Evolutionary conservation across 2,888 invertebrate species (phyloP).

Genomic region (Urechis unicinctus): DNA sequence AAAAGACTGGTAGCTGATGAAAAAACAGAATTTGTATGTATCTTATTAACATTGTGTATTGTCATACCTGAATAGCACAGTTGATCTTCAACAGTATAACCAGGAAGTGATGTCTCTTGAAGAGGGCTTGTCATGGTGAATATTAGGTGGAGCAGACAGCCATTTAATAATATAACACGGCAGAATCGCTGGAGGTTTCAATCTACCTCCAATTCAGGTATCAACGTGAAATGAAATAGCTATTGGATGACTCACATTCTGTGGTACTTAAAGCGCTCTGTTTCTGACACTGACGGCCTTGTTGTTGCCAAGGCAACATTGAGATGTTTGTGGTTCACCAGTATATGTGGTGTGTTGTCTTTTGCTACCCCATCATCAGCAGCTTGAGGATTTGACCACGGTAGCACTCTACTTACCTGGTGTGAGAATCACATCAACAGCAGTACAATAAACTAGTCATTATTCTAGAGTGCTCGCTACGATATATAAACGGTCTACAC

Average conservation of each 20-base stretch:
- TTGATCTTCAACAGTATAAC: background rate
- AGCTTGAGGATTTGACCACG: too few species aligned
- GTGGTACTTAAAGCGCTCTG: constrained; percentile 68
- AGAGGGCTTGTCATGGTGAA: background rate
- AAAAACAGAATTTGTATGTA: too few species aligned
- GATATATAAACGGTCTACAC: too few species aligned
- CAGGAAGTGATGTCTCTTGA: background rate
- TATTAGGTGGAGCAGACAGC: background rate
- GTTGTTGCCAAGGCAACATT: constrained; percentile 64
- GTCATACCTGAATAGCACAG: too few species aligned
- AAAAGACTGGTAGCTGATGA: constrained; percentile 29
- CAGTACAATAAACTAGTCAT: too few species aligned
- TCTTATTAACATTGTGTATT: too few species aligned
- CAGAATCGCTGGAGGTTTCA: too few species aligned
- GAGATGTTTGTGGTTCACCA: constrained; percentile 58
- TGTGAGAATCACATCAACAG: background rate
- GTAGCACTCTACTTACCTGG: background rate
- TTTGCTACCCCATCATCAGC: too few species aligned
- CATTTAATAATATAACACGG: too few species aligned
- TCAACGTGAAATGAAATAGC: too few species aligned
- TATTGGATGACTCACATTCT: constrained; percentile 63
- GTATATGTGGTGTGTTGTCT: background rate
- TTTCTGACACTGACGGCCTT: constrained; percentile 67
- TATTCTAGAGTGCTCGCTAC: too few species aligned
- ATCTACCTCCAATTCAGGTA: too few species aligned